These are phyloP conservation scores for Ianthella basta DNA, from an alignment of 37 sponge, comb jelly and placozoan species.

Conservation along the genomic window DNA sequence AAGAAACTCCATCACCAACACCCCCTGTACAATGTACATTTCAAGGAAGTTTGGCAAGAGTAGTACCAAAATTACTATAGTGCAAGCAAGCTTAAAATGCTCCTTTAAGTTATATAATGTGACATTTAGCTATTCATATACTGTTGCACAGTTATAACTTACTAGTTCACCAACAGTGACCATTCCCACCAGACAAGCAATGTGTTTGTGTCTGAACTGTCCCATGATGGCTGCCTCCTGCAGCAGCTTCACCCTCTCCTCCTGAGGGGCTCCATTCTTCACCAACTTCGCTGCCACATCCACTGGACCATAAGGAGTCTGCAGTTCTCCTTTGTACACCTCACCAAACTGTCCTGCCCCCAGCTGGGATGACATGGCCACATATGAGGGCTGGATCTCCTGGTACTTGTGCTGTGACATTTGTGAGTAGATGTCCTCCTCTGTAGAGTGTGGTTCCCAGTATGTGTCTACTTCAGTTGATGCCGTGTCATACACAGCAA, in stretches of 20 bases:
- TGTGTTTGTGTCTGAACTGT: conserved; percentile 3
- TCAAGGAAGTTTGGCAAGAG: no score
- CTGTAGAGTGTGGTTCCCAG: background rate
- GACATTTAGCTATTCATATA: no score
- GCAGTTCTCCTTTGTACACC: conserved; percentile 3
- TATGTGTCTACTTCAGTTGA: no score
- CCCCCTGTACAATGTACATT: background rate
- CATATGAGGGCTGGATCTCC: background rate
- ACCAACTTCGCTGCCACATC: background rate
- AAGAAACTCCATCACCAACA: conserved; percentile 11
- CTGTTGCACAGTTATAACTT: no score
- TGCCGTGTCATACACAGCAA: no score
- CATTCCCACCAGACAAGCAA: background rate
- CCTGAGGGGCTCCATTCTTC: background rate
- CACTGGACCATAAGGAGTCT: background rate
- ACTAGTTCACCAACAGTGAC: conserved; percentile 13
- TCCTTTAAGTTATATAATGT: no score
- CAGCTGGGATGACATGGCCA: background rate
- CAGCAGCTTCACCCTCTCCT: conserved; percentile 27
- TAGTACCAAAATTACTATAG: no score
- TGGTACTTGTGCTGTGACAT: background rate
- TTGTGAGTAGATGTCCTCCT: conserved; percentile 6
- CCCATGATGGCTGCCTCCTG: conserved; percentile 26
- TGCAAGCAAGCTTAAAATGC: no score
- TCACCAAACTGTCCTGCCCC: conserved; percentile 17